Base-by-base conservation (phyloP, 2,888 invertebrate species). In the Cerastis rubricosa region DNA sequence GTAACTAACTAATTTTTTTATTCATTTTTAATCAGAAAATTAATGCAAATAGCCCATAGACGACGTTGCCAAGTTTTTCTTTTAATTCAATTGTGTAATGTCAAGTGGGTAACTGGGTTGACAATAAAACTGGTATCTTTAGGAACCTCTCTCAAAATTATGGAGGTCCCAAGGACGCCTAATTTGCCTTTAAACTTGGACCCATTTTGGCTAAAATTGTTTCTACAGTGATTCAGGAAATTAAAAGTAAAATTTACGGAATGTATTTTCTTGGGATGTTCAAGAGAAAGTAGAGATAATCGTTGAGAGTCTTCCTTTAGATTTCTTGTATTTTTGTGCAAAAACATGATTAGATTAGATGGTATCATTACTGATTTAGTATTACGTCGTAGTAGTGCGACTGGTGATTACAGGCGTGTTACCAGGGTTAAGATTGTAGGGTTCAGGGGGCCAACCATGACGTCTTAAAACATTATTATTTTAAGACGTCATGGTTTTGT, bases 101-200 rank as follows among this genome's bases (percentile, higher is more conserved):
- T 47, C 25, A 74, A 81, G 49, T 74, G 59, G 73, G 73, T 61
- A 49, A 49, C 67, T 73, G 8, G 57, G 64, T 25, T 51, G 59
- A 22, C 61, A 74, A 74, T 85, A 76, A 80, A 83, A 40, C 54
- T 71, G 43, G 71, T 77, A 73, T 79, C 49, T 79, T 79, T 69
- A 86, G n/a, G 66, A n/a, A 54, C n/a, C 72, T 65, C 54, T n/a
- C 4, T 64, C 5, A 68, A 63, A 59, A 69, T 43, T 6, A 57
- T 66, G 35, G 40, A 35, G 22, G 57, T 17, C 5, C 40, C 35
- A 49, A 59, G n/a, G 57, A 63, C 47, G 47, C 43, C 29, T 71
- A 66, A 86, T 71, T 69, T 73, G 64, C 47, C n/a, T 63, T 81
- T 51, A 65, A 67, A 63, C 19, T 76, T 12, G 67, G 14, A 40